phyloP scores from a whole-genome alignment of 2,797 vertebrate genomes.

The Sebastes vulpes region DNA sequence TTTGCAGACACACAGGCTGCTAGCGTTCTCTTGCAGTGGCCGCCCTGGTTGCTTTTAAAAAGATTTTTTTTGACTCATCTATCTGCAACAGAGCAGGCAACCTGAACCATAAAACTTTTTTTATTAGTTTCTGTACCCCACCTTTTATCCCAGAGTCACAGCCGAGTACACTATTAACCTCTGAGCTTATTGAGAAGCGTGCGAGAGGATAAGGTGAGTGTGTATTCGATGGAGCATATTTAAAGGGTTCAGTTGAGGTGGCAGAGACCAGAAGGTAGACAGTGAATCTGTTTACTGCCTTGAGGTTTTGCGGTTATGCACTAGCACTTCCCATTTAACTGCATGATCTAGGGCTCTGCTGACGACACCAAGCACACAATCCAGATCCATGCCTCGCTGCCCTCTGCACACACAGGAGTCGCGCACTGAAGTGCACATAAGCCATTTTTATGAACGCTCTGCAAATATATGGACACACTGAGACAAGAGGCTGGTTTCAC shows the following conservation, averaged over 20 bases:
- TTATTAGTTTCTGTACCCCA: constrained; percentile 59
- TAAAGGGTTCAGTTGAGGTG: constrained; percentile 68
- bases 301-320: constrained; percentile 74
- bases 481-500: constrained; percentile 33
- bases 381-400: constrained; percentile 49
- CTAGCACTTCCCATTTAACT: constrained; percentile 69
- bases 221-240: constrained; percentile 55
- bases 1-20: constrained; percentile 24
- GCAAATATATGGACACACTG: constrained; percentile 51
- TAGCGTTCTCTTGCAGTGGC: constrained; percentile 17
- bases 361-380: constrained; percentile 58
- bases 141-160: constrained; percentile 59
- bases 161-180: constrained; percentile 57
- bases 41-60: constrained; percentile 41
- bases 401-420: constrained; percentile 39
- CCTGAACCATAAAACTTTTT: constrained; percentile 56
- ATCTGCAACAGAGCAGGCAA: constrained; percentile 50
- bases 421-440: constrained; percentile 31
- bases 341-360: constrained; percentile 64
- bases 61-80: constrained; percentile 39
- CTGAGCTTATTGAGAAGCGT: constrained; percentile 54
- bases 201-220: constrained; percentile 41
- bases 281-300: constrained; percentile 74
- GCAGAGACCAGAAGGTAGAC: constrained; percentile 56
- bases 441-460: constrained; percentile 55